Base-by-base conservation (phyloP, 2,113 vertebrate genomes). In the Chloropsis cyanopogon region DNA sequence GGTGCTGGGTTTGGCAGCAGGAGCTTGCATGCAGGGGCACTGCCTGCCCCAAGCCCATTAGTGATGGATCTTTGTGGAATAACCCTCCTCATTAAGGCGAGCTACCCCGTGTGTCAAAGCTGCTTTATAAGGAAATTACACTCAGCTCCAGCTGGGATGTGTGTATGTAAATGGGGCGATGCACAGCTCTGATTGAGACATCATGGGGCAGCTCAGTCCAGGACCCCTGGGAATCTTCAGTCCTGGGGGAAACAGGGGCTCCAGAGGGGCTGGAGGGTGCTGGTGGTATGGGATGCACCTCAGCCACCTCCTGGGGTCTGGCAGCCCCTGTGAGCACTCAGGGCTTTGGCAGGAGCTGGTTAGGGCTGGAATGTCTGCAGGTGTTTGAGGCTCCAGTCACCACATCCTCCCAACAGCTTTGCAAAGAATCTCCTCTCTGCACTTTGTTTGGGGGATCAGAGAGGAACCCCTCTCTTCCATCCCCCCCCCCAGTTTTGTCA, bases 21-120 rank as follows among this genome's bases (percentile, higher is more conserved):
- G 64, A 26, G 0, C 19, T 60, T 50, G 77, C 11, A 1, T 35
- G 3, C 17, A 3, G 1, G 0, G 44, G 60, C 2, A 0, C 71
- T 82, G 90, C 46, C 68, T 33, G 47, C 52, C 88, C 59, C 56
- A 26, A 88, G 46, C 82, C 95, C 65, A 59, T 93, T 88, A 82
- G 91, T 64, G 42, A 80, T 0, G 1, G 82, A 31, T 91, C 87
- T 94, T 90, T 65, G 92, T 54, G 71, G 94, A 79, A 89, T 75
- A 66, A 82, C 80, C 37, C 85, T 88, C 57, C 93, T 96, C 79
- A 68, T 90, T 93, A 93, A 78, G 57, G 91, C 2, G 0, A 91
- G 83, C 52, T 70, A 39, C 64, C 77, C 90, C 8, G 0, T n/a
- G 76, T 59, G 65, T 84, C 87, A 87, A 52, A 86, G 85, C 35